Evolutionary conservation across 2,888 invertebrate genomes (phyloP), one percentile per base, ranked within the genome.

Genomic region (Octodonta nipae): DNA sequence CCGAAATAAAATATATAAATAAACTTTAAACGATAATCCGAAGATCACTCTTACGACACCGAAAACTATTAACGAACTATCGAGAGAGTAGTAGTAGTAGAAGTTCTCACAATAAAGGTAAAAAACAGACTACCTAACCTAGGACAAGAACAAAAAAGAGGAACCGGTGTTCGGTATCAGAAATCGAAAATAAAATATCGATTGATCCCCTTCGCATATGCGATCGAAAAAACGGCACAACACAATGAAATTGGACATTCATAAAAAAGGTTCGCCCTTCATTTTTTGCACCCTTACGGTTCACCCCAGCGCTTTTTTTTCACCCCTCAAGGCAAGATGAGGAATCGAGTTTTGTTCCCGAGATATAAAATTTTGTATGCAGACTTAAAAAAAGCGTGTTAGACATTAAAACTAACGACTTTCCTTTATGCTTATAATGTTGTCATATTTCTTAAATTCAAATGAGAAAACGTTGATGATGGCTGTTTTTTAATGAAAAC

Each of bases 141-240:
- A 55, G 52, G 51, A 38, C 49, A 58, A 58, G 38, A 35, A 37
- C 26, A 32, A 32, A 41, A 40, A 44, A 44, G 41, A 36, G 39
- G 40, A 40, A 44, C 46, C 45, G 46, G 46, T 44, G 43, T 35
- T 30, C 35, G 24, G 41, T 44, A 46, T 47, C 45, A 51, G 48
- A 56, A 58, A 60, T 60, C 60, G 60, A 60, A 45, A 58, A 43
- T 40, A 40, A 28, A 34, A 37, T 52, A 58, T 60, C 58, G 58
- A 60, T 60, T 56, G 55, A 56, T 55, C 51, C 52, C 52, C 55
- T 52, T 47, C 40, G 41, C 44, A 30, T 48, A 48, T 45, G 42
- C 50, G 56, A 58, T 58, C 57, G 54, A 58, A 51, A 55, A 29
- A 30, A 50, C 50, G 46, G 51, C 37, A 39, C 51, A 55, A 40